Evolutionary conservation across 2,113 vertebrate species (phyloP).

Genomic region (Notarius lentiginosus): DNA sequence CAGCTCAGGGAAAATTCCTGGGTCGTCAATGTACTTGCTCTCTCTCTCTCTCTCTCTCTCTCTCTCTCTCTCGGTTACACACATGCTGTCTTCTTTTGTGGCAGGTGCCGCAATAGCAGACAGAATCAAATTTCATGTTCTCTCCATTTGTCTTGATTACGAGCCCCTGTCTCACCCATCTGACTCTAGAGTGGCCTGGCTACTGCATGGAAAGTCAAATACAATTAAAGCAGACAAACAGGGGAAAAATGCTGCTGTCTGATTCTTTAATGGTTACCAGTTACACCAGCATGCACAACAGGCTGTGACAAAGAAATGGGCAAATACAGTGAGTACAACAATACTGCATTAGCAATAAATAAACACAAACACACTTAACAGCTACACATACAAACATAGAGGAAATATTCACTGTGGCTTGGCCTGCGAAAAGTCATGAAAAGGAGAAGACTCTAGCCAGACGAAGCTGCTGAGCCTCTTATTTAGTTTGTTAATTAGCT

Average conservation of each 20-base stretch:
- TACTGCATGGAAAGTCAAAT: conserved; percentile 63
- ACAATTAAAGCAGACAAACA: conserved; percentile 63
- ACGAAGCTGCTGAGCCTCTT: conserved; percentile 64
- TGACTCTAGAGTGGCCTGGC: conserved; percentile 57
- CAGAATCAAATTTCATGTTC: conserved; percentile 75
- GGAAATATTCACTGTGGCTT: conserved; percentile 25
- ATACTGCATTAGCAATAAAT: conserved; percentile 29
- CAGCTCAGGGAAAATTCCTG: conserved; percentile 67
- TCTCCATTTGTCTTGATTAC: conserved; percentile 77
- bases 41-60: conserved; percentile 55
- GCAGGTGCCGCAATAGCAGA: conserved; percentile 66
- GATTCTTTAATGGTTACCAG: conserved; percentile 41
- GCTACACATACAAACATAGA: conserved; percentile 28
- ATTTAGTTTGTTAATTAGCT: conserved; percentile 79
- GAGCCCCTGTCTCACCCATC: conserved; percentile 69
- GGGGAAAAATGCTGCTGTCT: conserved; percentile 49
- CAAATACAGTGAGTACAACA: conserved; percentile 1
- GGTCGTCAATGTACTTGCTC: conserved; percentile 63
- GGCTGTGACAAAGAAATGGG: conserved; percentile 20
- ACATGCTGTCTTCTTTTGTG: conserved; percentile 32
- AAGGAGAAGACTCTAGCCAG: conserved; percentile 54
- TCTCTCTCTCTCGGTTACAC: conserved; percentile 24
- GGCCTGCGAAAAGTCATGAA: conserved; percentile 38
- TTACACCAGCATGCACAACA: conserved; percentile 16
- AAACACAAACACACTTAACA: conserved; percentile 41